Evolutionary conservation across 2,888 invertebrate species (phyloP).

Genomic region (Podotricha telesiphe): DNA sequence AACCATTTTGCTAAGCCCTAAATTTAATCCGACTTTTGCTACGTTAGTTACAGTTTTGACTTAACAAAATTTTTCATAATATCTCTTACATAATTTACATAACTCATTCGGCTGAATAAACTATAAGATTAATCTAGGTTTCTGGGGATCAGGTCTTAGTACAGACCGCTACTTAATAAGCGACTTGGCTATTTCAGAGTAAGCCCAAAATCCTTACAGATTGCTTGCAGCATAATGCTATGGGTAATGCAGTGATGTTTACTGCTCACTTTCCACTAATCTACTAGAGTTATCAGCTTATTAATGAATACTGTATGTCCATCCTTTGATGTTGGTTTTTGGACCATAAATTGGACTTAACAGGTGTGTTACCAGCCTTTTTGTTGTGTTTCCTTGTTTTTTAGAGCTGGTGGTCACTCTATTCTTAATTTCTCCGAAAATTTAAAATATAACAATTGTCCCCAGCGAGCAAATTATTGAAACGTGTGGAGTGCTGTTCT

Average conservation of each 20-base stretch:
- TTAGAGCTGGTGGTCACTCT: too few relatives aligned
- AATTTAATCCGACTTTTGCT: background rate
- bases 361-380: background rate
- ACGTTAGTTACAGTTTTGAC: too few relatives aligned
- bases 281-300: conserved; percentile 23
- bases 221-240: conserved; percentile 41
- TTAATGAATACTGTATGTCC: conserved; percentile 17
- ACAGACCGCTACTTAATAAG: conserved; percentile 39
- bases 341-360: background rate
- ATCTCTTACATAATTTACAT: conserved; percentile 18
- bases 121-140: conserved; percentile 35
- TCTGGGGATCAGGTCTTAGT: conserved; percentile 35
- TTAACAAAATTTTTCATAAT: background rate
- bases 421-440: too few relatives aligned
- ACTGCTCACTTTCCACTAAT: conserved; percentile 29
- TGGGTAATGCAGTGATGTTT: conserved; percentile 41
- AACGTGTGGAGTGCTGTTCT: too few relatives aligned
- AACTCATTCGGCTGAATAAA: conserved; percentile 28
- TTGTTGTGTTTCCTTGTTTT: too few relatives aligned
- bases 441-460: too few relatives aligned
- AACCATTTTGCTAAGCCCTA: background rate
- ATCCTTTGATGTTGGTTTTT: background rate
- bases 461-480: too few relatives aligned
- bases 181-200: conserved; percentile 38
- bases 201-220: conserved; percentile 44